A percentile compares a stretch with the other conserved stretches of the same genome.
Conservation (phyloP, 2,113 vertebrate species). For the Mystacornis crossleyi region DNA sequence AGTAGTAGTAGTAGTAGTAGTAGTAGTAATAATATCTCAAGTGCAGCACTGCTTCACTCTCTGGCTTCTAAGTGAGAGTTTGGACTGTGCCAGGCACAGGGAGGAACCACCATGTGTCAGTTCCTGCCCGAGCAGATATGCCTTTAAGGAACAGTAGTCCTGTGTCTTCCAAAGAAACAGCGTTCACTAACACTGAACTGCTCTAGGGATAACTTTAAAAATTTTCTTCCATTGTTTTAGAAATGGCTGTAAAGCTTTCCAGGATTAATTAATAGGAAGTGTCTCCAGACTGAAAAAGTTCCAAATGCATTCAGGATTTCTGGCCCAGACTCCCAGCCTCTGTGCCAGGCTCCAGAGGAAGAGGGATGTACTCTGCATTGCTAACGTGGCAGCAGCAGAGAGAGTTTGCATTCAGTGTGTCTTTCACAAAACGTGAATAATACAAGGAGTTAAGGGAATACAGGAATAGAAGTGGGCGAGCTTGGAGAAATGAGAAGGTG, state of each 20-base stretch:
- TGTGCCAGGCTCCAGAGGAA: neutral
- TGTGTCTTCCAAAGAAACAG: neutral
- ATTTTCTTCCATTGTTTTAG: neutral
- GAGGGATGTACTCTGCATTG: neutral
- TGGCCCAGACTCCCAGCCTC: neutral
- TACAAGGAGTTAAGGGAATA: neutral
- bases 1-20: too few species aligned
- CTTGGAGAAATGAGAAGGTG: neutral
- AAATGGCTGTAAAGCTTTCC: neutral
- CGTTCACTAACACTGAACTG: rapidly evolving
- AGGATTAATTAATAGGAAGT: neutral
- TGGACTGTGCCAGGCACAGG: neutral
- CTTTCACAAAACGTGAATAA: neutral
- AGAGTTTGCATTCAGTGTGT: neutral
- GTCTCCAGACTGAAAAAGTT: neutral
- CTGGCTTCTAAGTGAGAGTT: neutral
- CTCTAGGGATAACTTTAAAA: neutral
- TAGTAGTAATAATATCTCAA: neutral
- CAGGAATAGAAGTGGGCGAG: neutral
- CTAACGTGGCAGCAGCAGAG: neutral
- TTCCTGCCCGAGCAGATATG: neutral
- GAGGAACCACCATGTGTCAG: neutral
- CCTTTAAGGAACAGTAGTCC: neutral
- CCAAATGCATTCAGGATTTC: neutral
- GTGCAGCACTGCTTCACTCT: neutral